Evolutionary conservation across 2,797 vertebrate species (phyloP).

Genomic region (Amblyopsis hoosieri): DNA sequence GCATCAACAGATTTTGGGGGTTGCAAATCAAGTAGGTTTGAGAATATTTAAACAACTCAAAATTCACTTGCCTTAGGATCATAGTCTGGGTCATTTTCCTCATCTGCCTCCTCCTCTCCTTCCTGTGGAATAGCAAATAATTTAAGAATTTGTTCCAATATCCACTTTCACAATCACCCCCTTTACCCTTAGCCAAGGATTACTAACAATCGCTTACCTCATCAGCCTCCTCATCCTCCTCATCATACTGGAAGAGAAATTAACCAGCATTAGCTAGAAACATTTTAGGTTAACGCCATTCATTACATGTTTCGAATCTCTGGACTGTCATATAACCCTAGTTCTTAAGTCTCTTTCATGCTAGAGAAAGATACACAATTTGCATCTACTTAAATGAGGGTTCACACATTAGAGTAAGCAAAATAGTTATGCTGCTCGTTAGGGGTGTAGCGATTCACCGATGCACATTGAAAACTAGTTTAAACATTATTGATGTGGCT

Average conservation of each 20-base stretch:
- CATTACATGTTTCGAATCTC: no score
- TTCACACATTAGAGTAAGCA: no score
- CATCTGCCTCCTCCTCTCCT: conserved; percentile 97
- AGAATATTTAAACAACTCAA: not conserved
- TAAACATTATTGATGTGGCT: no score
- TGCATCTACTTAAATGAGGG: no score
- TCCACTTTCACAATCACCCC: not conserved
- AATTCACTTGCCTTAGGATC: conserved; percentile 89
- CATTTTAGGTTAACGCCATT: not conserved
- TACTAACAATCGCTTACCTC: conserved; percentile 79
- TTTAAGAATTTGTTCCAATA: not conserved
- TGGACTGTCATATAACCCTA: no score
- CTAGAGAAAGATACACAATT: no score
- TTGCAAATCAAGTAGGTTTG: not conserved
- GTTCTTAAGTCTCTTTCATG: no score
- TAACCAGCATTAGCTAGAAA: conserved; percentile 11
- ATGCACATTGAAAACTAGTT: no score
- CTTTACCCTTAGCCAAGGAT: not conserved
- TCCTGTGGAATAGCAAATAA: conserved; percentile 76
- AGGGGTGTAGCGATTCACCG: no score
- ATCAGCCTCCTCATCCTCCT: conserved; percentile 97
- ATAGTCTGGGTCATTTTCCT: conserved; percentile 97
- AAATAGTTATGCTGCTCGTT: no score
- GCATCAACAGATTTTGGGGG: not conserved
- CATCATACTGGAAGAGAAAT: conserved; percentile 88